phyloP scores from a whole-genome alignment of 2,797 vertebrate genomes.

The Mergus octosetaceus region DNA sequence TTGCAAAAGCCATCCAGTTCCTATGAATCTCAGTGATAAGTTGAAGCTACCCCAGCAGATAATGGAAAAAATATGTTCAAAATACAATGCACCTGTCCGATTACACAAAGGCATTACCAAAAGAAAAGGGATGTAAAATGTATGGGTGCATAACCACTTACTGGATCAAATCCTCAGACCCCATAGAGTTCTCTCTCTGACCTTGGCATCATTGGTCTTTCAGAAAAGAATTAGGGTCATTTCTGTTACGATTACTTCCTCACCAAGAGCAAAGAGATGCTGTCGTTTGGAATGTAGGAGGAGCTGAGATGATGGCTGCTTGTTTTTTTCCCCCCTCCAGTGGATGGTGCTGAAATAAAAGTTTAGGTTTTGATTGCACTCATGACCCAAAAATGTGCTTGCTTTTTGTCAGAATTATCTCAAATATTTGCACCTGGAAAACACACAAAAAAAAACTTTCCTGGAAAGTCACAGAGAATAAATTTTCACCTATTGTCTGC shows the following conservation, averaged over 20 bases:
- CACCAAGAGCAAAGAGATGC: background rate
- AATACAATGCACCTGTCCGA: background rate
- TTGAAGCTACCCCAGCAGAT: slow-evolving; percentile 12
- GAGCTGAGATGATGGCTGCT: background rate
- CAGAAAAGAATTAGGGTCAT: background rate
- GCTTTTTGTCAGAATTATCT: background rate
- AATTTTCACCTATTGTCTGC: background rate
- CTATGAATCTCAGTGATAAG: background rate
- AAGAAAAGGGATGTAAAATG: background rate
- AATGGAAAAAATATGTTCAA: slow-evolving; percentile 15
- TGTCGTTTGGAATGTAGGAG: background rate
- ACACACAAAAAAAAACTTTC: background rate
- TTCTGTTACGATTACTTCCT: background rate
- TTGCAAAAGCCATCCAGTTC: background rate
- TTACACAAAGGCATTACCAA: background rate
- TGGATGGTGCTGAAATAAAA: background rate
- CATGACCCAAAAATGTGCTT: background rate
- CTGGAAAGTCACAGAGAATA: background rate
- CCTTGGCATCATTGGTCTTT: background rate
- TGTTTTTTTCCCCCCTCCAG: background rate
- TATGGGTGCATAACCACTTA: background rate
- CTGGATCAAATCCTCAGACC: background rate
- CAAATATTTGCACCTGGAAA: background rate
- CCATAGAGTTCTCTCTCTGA: background rate
- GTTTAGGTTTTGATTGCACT: background rate